Evolutionary conservation across 2,888 invertebrate genomes (phyloP).

Genomic region (Eurytoma californica): DNA sequence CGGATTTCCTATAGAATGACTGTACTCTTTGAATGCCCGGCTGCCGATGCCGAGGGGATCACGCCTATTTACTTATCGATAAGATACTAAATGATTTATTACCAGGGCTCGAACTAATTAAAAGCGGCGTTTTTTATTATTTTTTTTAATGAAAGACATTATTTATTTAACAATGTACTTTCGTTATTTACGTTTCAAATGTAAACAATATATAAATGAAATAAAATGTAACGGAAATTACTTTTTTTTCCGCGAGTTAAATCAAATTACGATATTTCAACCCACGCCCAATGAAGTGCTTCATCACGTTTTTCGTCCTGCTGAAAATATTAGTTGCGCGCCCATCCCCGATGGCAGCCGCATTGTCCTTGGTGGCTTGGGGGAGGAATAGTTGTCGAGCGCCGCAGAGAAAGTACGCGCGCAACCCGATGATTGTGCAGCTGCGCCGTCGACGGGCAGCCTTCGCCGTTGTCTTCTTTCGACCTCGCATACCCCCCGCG

Average conservation of each 20-base stretch:
- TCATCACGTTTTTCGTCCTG: too few relatives aligned
- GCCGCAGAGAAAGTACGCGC: not conserved
- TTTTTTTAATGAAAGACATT: not conserved
- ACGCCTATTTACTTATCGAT: slow-evolving; percentile 35
- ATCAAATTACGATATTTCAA: too few relatives aligned
- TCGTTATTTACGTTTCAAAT: too few relatives aligned
- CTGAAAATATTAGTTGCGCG: not conserved
- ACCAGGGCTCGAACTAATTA: not conserved
- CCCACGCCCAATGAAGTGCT: too few relatives aligned
- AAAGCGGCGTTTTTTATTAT: not conserved
- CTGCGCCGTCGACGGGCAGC: slow-evolving; percentile 30
- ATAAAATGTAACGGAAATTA: too few relatives aligned
- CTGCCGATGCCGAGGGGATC: slow-evolving; percentile 19
- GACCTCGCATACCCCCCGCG: slow-evolving; percentile 8
- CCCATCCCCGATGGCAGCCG: not conserved
- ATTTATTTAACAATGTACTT: too few relatives aligned
- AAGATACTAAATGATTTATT: slow-evolving; percentile 23
- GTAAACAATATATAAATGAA: too few relatives aligned
- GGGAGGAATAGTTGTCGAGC: slow-evolving; percentile 44
- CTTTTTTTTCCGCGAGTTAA: too few relatives aligned
- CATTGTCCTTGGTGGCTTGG: slow-evolving; percentile 29
- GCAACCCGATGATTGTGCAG: slow-evolving; percentile 39
- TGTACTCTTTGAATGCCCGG: slow-evolving; percentile 18
- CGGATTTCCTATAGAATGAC: slow-evolving; percentile 29
- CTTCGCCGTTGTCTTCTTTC: slow-evolving; percentile 36